These are phyloP conservation scores for Leptopilina drosophilae DNA, from an alignment of 2,888 invertebrate genomes.

Conservation along the genomic window DNA sequence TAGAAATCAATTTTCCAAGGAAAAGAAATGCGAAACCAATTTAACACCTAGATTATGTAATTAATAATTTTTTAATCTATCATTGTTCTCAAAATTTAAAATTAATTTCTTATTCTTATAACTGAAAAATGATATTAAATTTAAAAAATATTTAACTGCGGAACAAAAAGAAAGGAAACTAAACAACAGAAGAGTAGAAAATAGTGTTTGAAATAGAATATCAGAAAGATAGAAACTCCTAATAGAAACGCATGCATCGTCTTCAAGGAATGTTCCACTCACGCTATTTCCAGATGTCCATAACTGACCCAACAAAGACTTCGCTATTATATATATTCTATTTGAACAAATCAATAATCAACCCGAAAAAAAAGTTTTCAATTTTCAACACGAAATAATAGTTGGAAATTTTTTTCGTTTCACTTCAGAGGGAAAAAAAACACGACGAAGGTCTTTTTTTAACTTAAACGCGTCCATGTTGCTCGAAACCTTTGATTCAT, in stretches of 20 bases:
- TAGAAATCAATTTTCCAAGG: neutral
- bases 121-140: no score
- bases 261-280: conserved; percentile 25
- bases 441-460: conserved; percentile 9
- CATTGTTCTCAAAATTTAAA: neutral
- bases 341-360: conserved; percentile 1
- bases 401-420: neutral
- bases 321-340: neutral
- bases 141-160: no score
- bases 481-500: conserved; percentile 32
- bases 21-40: neutral
- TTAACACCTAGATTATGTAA: no score
- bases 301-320: conserved; percentile 5
- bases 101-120: neutral
- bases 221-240: conserved; percentile 2
- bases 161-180: no score
- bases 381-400: neutral
- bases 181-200: neutral
- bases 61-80: no score
- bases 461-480: conserved; percentile 36
- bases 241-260: conserved; percentile 16
- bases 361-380: neutral
- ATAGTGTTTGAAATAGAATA: conserved; percentile 22
- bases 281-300: conserved; percentile 40
- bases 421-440: neutral